A percentile compares a stretch with the other conserved stretches of the same genome.
Evolutionary conservation across 2,113 vertebrate genomes (phyloP).

Genomic region (Heteronetta atricapilla): DNA sequence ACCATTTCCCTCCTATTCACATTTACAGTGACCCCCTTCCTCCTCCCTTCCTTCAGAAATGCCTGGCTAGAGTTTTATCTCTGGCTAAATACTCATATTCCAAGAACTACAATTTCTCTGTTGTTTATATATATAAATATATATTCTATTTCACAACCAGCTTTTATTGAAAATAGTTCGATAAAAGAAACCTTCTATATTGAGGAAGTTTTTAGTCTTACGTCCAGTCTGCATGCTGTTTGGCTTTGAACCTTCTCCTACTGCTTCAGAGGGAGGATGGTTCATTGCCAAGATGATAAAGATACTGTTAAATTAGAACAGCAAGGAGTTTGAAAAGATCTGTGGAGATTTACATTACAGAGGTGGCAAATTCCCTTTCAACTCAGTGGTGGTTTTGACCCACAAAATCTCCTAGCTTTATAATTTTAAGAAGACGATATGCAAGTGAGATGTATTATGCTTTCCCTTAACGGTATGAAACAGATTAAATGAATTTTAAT

Average conservation of each 20-base stretch:
- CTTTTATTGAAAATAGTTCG: not conserved
- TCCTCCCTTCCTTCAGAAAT: not conserved
- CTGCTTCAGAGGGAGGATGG: not conserved
- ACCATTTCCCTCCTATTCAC: not conserved
- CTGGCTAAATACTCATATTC: not conserved
- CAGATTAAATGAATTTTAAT: not conserved
- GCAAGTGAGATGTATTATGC: not conserved
- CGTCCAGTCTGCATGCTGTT: not conserved
- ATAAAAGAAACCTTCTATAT: not conserved
- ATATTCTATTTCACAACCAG: not conserved
- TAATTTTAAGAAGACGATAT: not conserved
- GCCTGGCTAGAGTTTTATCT: not conserved
- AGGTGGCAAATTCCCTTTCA: not conserved
- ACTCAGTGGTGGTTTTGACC: not conserved
- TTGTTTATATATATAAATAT: too few species aligned
- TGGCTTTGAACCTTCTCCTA: not conserved
- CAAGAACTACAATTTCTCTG: not conserved
- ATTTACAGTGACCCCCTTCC: not conserved
- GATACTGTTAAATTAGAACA: not conserved
- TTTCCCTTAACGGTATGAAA: not conserved
- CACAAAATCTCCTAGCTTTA: not conserved
- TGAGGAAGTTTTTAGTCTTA: not conserved
- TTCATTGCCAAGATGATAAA: not conserved
- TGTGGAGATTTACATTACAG: not conserved
- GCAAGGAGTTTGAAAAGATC: not conserved